phyloP scores from a whole-genome alignment of 2,113 vertebrate genomes.

The Amphiprion percula region DNA sequence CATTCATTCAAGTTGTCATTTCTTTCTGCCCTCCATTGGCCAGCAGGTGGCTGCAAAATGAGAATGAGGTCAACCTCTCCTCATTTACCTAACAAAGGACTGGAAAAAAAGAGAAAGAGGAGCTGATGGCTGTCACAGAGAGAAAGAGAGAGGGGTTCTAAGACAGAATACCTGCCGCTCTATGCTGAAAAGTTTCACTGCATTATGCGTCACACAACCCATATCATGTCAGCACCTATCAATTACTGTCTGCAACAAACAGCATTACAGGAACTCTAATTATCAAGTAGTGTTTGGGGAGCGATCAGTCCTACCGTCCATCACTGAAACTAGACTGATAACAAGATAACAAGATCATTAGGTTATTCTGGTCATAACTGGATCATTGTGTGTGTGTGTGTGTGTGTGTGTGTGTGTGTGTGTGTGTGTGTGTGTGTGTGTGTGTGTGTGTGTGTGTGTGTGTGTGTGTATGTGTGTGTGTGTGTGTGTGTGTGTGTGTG shows the following conservation, averaged over 20 bases:
- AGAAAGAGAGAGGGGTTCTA: conserved; percentile 57
- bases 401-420: too few relatives aligned
- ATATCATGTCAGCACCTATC: conserved; percentile 68
- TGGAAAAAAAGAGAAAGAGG: conserved; percentile 64
- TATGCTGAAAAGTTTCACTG: conserved; percentile 67
- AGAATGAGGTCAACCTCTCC: conserved; percentile 72
- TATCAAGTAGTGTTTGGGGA: conserved; percentile 41
- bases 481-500: too few relatives aligned
- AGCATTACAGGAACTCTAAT: conserved; percentile 44
- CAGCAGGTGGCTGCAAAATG: conserved; percentile 71
- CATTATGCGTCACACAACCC: conserved; percentile 66
- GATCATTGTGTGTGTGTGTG: too few relatives aligned
- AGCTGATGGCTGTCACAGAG: conserved; percentile 60
- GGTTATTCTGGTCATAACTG: conserved; percentile 23
- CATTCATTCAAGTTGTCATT: conserved; percentile 64
- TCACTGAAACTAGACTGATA: conserved; percentile 38
- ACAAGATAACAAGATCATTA: conserved; percentile 58
- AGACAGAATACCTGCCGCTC: conserved; percentile 69
- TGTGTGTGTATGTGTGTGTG: too few relatives aligned
- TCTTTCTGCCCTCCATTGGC: conserved; percentile 59
- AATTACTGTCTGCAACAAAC: conserved; percentile 68
- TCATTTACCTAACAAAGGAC: conserved; percentile 78
- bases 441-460: too few relatives aligned
- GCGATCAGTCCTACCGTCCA: conserved; percentile 54
- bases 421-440: too few relatives aligned